A percentile compares a stretch with the other conserved stretches of the same genome.
These are phyloP conservation scores for Piaya cayana DNA, from an alignment of 2,113 vertebrate species.

Conservation along the genomic window DNA sequence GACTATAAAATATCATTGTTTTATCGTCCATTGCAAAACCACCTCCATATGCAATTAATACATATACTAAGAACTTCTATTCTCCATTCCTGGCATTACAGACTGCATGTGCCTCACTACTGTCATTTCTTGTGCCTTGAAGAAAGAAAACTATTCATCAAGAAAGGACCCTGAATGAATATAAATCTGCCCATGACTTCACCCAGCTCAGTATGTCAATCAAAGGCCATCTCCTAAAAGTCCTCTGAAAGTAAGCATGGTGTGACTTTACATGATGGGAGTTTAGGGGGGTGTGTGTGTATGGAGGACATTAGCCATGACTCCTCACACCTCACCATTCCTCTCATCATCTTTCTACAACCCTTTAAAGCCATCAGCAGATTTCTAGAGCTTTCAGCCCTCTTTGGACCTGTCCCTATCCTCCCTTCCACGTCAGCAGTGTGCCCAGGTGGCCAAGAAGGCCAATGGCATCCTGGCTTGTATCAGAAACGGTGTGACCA, in stretches of 20 bases:
- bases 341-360: not conserved
- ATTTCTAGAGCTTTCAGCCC: not conserved
- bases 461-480: too few relatives aligned
- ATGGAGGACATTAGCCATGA: not conserved
- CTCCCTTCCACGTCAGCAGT: not conserved
- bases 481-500: too few relatives aligned
- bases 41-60: not conserved
- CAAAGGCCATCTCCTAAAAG: not conserved
- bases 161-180: not conserved
- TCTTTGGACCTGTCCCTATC: not conserved
- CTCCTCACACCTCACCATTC: not conserved
- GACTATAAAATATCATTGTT: not conserved
- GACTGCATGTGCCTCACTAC: not conserved
- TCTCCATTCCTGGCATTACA: not conserved
- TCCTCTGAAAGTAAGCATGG: not conserved
- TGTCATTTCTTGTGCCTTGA: rapidly evolving
- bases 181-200: not conserved
- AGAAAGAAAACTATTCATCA: not conserved
- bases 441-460: too few relatives aligned
- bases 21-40: not conserved
- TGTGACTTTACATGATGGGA: not conserved
- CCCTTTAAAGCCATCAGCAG: not conserved
- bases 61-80: not conserved
- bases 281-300: too few relatives aligned
- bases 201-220: not conserved